Base-by-base conservation (phyloP, 1,140 invertebrate genomes). In the Lasioglossum albipes region DNA sequence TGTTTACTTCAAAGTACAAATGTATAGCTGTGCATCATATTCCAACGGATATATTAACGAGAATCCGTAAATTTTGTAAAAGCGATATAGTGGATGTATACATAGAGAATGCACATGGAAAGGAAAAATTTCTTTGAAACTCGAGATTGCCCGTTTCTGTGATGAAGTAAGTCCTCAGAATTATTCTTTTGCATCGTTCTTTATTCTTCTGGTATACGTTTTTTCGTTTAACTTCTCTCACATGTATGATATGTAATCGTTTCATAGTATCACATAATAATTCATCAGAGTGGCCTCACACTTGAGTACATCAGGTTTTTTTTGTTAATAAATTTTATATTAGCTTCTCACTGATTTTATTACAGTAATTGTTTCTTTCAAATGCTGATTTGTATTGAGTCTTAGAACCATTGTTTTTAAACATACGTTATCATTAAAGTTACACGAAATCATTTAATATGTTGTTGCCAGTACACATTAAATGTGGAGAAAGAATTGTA, bases 111-210 rank as follows among this genome's bases (percentile, higher is more conserved):
- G 81, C 68, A 57, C 20, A 57, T 62, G 57, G 54, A 61, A 45
- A 84, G 57, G 57, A 83, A 73, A 81, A 42, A 54, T 71, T 57
- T 45, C 74, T 68, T 57, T 81, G 45, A 74, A 73, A 66, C 41
- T 45, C 74, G 22, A 76, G 74, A 49, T 84, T 84, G 62, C 61
- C 20, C 68, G 45, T 74, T 67, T 81, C 31, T 42, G 27, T 20
- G 68, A 75, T 81, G 79, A 86, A 77, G 84, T 86, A 85, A 86
- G 84, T 85, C 71, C 36, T 64, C 22, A 2, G 49, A 70, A 18
- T 79, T 76, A 76, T 86, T 86, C 52, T n/a, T 75, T 71, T 70
- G 42, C 31, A 31, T 10, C 16, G 18, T 31, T 69, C 42, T 42
- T 69, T 41, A 2, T 62, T 61, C 27, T 18, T 62, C n/a, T 3